Evolutionary conservation across 2,797 vertebrate species (phyloP), one percentile per base, ranked within the genome.

Genomic region (Neoniphon sammara): DNA sequence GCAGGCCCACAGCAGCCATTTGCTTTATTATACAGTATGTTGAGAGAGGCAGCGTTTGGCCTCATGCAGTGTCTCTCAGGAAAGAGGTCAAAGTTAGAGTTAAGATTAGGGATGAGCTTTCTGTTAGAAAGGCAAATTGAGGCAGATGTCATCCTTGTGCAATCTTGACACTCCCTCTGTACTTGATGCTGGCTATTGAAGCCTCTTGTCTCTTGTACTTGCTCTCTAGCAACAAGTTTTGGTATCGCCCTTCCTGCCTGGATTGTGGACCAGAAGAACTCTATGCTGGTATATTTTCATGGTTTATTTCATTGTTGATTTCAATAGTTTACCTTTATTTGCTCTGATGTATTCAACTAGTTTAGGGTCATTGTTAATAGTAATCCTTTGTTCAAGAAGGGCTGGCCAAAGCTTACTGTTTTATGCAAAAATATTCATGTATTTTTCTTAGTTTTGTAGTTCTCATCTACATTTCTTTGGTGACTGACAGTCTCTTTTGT

Each of bases 261-360:
- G 98, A 99, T 99, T 78, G 98, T 99, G 76, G 98, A 99, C 94
- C 97, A 98, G 93, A 99, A 99, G 90, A 99, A 99, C 90, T 99
- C 98, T 4, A 97, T 99, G 96, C 94, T 98, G 96, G 98, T 99
- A 92, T 84, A 86, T 90, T 39, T 49, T 23, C 1, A 49, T 68
- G 70, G 1, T 58, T 65, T 42, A 34, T 15, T 17, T 62, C 34
- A 57, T 5, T 39, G 15, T 39, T n/a, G 34, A 56, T 61, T 70
- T 34, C 39, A 42, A 14, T 25, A 5, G 42, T 62, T 18, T 5
- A 3, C 6, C 7, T 21, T 52, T 1, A 50, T 50, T 30, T 23
- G 1, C 6, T 64, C 42, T 72, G n/a, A 49, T 44, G 14, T 15
- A 15, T 44, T 44, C 5, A 44, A 5, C 14, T 39, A 44, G 14